Evolutionary conservation across 1,140 invertebrate genomes (phyloP), one percentile per base, ranked within the genome.

Genomic region (Trachymyrmex cornetzi): DNA sequence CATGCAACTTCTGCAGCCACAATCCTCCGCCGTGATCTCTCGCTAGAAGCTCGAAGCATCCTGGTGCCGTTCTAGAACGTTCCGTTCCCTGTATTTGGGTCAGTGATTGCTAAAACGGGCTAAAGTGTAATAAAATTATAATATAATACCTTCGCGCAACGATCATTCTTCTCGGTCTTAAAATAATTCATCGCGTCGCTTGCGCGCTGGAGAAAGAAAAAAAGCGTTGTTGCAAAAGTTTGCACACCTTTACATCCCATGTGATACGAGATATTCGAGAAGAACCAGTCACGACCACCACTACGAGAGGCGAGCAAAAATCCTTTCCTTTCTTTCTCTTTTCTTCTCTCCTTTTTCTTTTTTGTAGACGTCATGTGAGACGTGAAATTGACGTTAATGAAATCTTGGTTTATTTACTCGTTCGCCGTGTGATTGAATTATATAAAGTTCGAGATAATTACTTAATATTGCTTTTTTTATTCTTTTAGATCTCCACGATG

Each of bases 401-500:
- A 44, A 63, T 48, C 22, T 77, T 9, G 9, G 27, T 30, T 50
- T 66, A 50, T 53, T 66, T 53, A 74, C 44, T 34, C 27, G 6
- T 2, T 27, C 12, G 19, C 27, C 69, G 16, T 11, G 12, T 11
- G 55, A 53, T 75, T 9, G 22, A 14, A 34, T 66, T n/a, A 61
- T 59, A 14, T 7, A 22, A 19, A 14, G 12, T 0, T 44, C 22
- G 50, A 6, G 9, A 48, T 57, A 61, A 82, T 27, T 22, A 12
- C 11, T 84, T 30, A 50, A 84, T 3, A 9, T 44, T 19, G 24
- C 7, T 71, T 22, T 53, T 14, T 44, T 34, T 44, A 14, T 4
- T 24, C 12, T 74, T 50, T 3, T 61, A 87, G 80, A 64, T 74
- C 57, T 50, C 22, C 48, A 87, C 19, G n/a, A 87, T 87, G 86